Base-by-base conservation (phyloP, 2,888 invertebrate species). In the Platycheirus albimanus region DNA sequence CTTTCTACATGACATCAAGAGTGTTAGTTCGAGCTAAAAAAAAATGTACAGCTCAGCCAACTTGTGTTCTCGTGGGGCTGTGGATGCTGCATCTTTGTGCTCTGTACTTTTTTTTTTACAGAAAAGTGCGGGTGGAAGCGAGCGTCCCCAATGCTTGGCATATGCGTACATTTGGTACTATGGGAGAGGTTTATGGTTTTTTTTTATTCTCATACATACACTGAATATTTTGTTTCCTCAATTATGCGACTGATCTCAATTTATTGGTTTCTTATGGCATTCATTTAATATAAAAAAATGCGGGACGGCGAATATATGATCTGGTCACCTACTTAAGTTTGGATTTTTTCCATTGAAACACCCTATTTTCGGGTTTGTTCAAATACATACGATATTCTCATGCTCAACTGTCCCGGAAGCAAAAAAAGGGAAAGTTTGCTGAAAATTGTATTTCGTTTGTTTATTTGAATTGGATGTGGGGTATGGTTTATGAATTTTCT, bases 321-420 rank as follows among this genome's bases (percentile, higher is more conserved):
- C 81, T 30, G 49, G 69, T 76, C 81, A 81, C 58, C 75, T 81
- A 76, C 66, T 66, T 74, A 51, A 49, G 36, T 13, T 38, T 47
- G 52, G 15, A 45, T 47, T 69, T 74, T 79, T 47, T n/a, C n/a
- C 10, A 69, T 69, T 79, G 41, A 74, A 74, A 24, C 6, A 24
- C 24, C 6, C 3, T 80, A 80, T 80, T 74, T 80, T 75, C 75
- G 56, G 36, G 49, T 80, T 80, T 43, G 11, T 74, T 64, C 45
- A 56, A n/a, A 28, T 2, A 30, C 19, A 5, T 13, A 13, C 13
- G 3, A 13, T 41, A 4, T 3, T 41, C 20, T 20, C 54, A 56
- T 79, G 51, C 70, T n/a, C n/a, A n/a, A n/a, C n/a, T n/a, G n/a
- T 74, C 70, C 75, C 80, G 80, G 75, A 80, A 80, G 45, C 74